Conservation (phyloP, 1,140 invertebrate genomes). For the Drosophila mayri region DNA sequence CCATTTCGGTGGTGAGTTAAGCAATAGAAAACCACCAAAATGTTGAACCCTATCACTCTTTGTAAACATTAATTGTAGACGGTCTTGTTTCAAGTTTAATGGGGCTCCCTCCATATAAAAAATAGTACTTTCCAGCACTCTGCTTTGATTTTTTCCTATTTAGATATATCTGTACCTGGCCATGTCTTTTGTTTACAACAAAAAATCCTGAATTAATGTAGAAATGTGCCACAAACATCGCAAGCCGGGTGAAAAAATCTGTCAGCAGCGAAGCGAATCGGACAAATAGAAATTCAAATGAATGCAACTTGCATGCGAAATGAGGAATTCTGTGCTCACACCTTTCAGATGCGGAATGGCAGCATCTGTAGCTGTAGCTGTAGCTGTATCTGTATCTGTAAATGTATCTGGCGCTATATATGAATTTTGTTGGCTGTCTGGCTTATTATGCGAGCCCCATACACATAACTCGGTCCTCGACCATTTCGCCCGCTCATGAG, state of each 20-base stretch:
- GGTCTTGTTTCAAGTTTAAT: constrained; percentile 15
- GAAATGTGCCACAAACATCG: constrained; percentile 16
- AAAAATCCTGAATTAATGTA: constrained; percentile 11
- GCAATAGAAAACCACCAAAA: constrained; percentile 29
- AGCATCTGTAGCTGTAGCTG: constrained; percentile 20
- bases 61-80: constrained; percentile 2
- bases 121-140: background rate
- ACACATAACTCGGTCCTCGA: constrained; percentile 13
- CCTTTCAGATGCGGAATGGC: constrained; percentile 14
- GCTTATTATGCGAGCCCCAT: constrained; percentile 53
- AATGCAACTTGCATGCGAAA: constrained; percentile 66
- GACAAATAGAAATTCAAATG: constrained; percentile 53
- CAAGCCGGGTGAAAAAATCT: constrained; percentile 17
- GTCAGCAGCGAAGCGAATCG: constrained; percentile 26
- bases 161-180: background rate
- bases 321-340: constrained; percentile 32
- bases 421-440: constrained; percentile 38
- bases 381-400: constrained; percentile 2
- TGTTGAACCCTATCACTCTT: constrained; percentile 18
- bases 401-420: constrained; percentile 9
- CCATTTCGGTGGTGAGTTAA: constrained; percentile 29
- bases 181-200: constrained; percentile 1
- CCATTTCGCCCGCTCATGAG: constrained; percentile 27
- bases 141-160: background rate
- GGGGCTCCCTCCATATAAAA: too few relatives aligned